Conservation (phyloP, 2,888 invertebrate genomes). For the Ennomos fuscantarius region DNA sequence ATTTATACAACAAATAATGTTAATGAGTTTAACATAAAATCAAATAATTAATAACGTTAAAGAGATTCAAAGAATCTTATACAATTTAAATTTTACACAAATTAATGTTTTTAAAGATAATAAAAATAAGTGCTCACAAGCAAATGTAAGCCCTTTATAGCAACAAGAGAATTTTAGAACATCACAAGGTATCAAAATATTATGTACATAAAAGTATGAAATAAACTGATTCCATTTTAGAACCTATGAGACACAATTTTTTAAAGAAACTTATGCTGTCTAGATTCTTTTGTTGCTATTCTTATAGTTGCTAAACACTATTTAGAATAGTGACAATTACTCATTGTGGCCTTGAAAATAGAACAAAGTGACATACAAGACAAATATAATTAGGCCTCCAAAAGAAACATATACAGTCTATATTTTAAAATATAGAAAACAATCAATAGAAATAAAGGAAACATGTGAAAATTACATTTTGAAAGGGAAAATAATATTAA, state of each 20-base stretch:
- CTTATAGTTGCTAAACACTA: slow-evolving; percentile 5
- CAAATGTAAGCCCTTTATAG: slow-evolving; percentile 17
- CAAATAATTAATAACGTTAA: slow-evolving; percentile 30
- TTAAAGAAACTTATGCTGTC: background rate
- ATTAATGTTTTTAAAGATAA: slow-evolving; percentile 7
- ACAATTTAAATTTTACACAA: slow-evolving; percentile 22
- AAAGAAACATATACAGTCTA: slow-evolving; percentile 13
- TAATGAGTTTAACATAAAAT: slow-evolving; percentile 28
- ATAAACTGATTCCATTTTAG: too few species aligned
- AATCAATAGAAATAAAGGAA: slow-evolving; percentile 16
- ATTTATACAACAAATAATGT: slow-evolving; percentile 13
- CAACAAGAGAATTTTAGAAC: slow-evolving; percentile 9
- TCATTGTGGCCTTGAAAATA: slow-evolving; percentile 11
- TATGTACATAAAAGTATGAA: too few species aligned
- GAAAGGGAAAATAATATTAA: slow-evolving; percentile 8
- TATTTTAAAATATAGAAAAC: slow-evolving; percentile 22
- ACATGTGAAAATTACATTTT: slow-evolving; percentile 12
- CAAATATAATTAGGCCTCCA: slow-evolving; percentile 22
- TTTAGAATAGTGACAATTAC: slow-evolving; percentile 10
- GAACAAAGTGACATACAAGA: slow-evolving; percentile 9
- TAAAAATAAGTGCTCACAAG: slow-evolving; percentile 12
- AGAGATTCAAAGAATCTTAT: slow-evolving; percentile 56
- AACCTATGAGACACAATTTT: too few species aligned
- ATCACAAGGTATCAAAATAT: too few species aligned
- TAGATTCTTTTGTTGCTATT: slow-evolving; percentile 5